A percentile compares a stretch with the other conserved stretches of the same genome.
Evolutionary conservation across 92 coral and sea anemone species (phyloP).

Genomic region (Anthopleura xanthogrammica): DNA sequence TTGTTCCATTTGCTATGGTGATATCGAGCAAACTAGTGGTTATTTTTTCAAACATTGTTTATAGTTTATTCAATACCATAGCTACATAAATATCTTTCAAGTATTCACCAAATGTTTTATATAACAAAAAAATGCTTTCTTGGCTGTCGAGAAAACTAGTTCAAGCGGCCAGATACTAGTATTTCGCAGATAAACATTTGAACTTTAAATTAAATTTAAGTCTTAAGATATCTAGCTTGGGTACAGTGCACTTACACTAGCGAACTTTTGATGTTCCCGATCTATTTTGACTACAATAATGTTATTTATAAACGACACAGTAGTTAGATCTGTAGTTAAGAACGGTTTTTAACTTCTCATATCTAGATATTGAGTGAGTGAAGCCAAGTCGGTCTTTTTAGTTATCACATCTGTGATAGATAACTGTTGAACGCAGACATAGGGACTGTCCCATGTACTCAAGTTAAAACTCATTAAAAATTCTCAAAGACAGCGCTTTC

Average conservation of each 20-base stretch:
- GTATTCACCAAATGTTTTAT: background rate
- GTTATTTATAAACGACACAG: background rate
- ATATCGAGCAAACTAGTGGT: background rate
- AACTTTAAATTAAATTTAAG: no score
- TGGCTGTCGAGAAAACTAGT: no score
- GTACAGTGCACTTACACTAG: no score
- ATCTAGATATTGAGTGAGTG: background rate
- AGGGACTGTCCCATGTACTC: background rate
- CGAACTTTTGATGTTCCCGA: background rate
- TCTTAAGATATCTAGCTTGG: no score
- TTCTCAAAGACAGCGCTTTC: background rate
- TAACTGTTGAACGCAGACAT: background rate
- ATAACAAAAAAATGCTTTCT: background rate
- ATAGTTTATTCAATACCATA: background rate
- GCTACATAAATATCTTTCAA: background rate
- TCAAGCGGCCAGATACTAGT: no score
- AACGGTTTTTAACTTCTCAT: background rate
- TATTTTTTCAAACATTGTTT: background rate
- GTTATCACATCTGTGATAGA: constrained; percentile 4
- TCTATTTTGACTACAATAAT: background rate
- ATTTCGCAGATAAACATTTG: no score
- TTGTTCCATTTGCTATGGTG: background rate
- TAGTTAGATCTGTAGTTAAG: background rate
- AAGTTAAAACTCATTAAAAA: background rate
- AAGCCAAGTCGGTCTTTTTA: background rate